Conservation (phyloP, 2,888 invertebrate genomes). For the Drosophila robusta region DNA sequence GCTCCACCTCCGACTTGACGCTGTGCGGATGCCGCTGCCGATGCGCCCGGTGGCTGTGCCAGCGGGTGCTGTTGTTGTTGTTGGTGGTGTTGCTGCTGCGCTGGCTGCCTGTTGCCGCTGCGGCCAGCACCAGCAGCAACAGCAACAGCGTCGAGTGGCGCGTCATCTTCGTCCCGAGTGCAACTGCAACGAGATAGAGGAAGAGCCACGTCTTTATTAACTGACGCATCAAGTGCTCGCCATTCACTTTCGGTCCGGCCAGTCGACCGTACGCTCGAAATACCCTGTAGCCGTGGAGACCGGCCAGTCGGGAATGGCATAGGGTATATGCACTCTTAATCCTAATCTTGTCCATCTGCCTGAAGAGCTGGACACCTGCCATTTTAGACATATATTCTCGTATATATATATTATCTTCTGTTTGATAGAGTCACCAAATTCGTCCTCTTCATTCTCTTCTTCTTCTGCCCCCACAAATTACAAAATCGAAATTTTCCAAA, state of each 20-base stretch:
- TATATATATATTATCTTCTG: too few relatives aligned
- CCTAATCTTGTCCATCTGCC: too few relatives aligned
- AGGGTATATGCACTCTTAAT: too few relatives aligned
- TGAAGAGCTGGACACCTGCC: too few relatives aligned
- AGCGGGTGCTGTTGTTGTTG: conserved; percentile 27
- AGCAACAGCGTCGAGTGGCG: conserved; percentile 38
- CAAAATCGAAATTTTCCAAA: too few relatives aligned
- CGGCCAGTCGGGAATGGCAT: too few relatives aligned
- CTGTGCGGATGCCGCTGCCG: conserved; percentile 60
- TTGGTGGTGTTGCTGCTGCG: conserved; percentile 24
- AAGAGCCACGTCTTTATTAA: conserved; percentile 59
- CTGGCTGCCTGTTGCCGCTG: conserved; percentile 53
- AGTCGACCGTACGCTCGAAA: conserved; percentile 3
- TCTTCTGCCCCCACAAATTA: too few relatives aligned
- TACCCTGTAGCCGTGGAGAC: background rate
- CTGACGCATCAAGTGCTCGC: conserved; percentile 41
- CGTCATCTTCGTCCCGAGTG: conserved; percentile 20
- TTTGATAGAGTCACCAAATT: too few relatives aligned
- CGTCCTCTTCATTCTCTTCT: too few relatives aligned
- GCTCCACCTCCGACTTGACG: conserved; percentile 71
- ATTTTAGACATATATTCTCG: too few relatives aligned
- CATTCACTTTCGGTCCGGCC: conserved; percentile 61
- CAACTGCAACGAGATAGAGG: conserved; percentile 42
- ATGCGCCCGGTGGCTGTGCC: conserved; percentile 57
- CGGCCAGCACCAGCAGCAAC: conserved; percentile 42